Base-by-base conservation (phyloP, 2,888 invertebrate species). In the Gymnocheta viridis region DNA sequence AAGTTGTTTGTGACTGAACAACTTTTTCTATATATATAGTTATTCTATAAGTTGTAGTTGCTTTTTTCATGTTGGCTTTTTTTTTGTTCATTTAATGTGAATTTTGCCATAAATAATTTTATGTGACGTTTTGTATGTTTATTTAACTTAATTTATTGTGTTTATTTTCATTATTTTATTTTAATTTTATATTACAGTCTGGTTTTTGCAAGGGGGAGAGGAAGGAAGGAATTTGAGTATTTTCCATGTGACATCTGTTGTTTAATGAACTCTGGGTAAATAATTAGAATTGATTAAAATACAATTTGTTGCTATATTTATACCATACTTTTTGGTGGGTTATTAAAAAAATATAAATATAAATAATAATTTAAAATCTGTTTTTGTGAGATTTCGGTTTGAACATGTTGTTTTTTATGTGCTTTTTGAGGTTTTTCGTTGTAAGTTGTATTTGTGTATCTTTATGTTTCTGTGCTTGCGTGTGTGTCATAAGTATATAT, bases 231-330 rank as follows among this genome's bases (percentile, higher is more conserved):
- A 22, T 22, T 22, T 49, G 35, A 10, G 27, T 17, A 12, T 49
- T 47, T 32, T 44, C 14, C 27, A 58, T 77, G 84, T 49, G 72
- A 81, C 84, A 81, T 81, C 66, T 84, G 84, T 64, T 84, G 67
- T 84, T 84, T 81, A 84, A 84, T 84, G 84, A 84, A 81, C 84
- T 84, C 73, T 84, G 22, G 67, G 60, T 62, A 84, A 81, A 84
- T 84, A 84, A 84, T 81, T 84, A 84, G 84, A 84, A 81, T 81
- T 84, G 81, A 81, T 84, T 81, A 77, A 81, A 81, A 77, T 67
- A 69, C 67, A 77, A 77, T 84, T 77, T 73, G 49, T 64, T 54
- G 47, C 22, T 38, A 27, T 58, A 47, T 76, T 38, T 35, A 29
- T 54, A 1, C 19, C 17, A 29, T 7, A 29, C 10, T 32, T 47